Evolutionary conservation across 2,113 vertebrate genomes (phyloP).

Genomic region (Salminus brasiliensis): DNA sequence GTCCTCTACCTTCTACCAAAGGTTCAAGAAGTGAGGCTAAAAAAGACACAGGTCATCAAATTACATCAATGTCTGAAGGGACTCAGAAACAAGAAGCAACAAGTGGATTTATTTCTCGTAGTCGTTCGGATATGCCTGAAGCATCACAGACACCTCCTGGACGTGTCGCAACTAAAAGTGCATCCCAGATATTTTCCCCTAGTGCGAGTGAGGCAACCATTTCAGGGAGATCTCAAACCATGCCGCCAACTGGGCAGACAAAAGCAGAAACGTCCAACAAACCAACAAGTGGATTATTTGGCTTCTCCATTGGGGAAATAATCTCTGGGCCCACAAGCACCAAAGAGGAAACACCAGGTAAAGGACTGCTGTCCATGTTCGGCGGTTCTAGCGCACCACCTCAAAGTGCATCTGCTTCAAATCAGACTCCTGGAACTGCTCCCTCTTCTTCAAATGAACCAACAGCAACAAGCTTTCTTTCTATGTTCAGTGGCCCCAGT

Average conservation of each 20-base stretch:
- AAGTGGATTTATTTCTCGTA: conserved; percentile 47
- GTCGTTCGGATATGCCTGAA: conserved; percentile 3
- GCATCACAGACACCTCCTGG: conserved; percentile 39
- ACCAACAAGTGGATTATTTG: conserved; percentile 72
- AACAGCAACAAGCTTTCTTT: conserved; percentile 54
- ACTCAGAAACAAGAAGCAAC: conserved; percentile 68
- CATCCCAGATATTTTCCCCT: conserved; percentile 56
- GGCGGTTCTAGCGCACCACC: conserved; percentile 56
- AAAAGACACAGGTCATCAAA: conserved; percentile 57
- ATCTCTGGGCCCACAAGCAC: conserved; percentile 60
- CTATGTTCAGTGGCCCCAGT: conserved; percentile 30
- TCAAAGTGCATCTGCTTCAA: conserved; percentile 55
- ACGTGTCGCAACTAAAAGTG: conserved; percentile 58
- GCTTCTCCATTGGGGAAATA: conserved; percentile 80
- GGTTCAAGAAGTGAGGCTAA: conserved; percentile 15
- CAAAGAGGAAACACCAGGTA: conserved; percentile 68
- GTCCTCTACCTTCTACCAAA: not conserved
- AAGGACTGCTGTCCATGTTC: conserved; percentile 71
- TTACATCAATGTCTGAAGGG: conserved; percentile 57
- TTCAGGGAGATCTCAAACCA: conserved; percentile 54
- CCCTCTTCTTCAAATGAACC: conserved; percentile 62
- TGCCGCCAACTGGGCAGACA: conserved; percentile 57
- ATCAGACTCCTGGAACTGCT: conserved; percentile 32
- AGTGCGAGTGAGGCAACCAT: conserved; percentile 34
- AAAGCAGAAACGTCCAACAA: conserved; percentile 68